Evolutionary conservation across 2,888 invertebrate species (phyloP), one percentile per base, ranked within the genome.

Genomic region (Mesochorus sp.): DNA sequence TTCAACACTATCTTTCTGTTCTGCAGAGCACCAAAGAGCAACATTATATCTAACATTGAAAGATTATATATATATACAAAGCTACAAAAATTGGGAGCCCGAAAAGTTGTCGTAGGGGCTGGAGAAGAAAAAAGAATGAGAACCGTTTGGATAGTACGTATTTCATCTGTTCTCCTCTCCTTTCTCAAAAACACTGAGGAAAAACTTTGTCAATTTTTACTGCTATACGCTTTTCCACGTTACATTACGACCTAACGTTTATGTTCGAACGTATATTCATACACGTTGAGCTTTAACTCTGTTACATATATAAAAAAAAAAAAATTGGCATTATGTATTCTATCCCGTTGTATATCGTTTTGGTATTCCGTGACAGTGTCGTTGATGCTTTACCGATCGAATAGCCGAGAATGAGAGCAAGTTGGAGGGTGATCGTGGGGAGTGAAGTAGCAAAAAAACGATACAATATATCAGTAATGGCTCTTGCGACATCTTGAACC

Each of bases 401-500:
- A 61, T 8, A 42, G 19, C 42, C 62, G 67, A 57, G 57, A 68
- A 24, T 2, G 67, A 71, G 47, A 31, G 21, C 14, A 12, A 6
- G 17, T 21, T 21, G 64, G 21, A 17, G 24, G 47, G 34, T 24
- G 37, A 24, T 49, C 24, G 49, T 24, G 34, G 49, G 34, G n/a
- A 2, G 26, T 42, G 12, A 21, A 49, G 31, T 8, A n/a, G 21
- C 37, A 12, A 59, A 57, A n/a, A 44, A 64, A 49, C 53, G 76
- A 70, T 61, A 68, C 59, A 57, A 34, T 51, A 76, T 66, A 51
- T 47, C 12, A 71, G 49, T 89, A 88, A 88, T 86, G 87, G 86
- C 83, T 83, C 84, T 44, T 73, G 89, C 87, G 88, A 88, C 89
- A 89, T 88, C 88, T 89, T 89, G 89, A 82, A 70, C 34, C 31